Evolutionary conservation across 1,140 invertebrate species (phyloP).

Genomic region (Plectrocnemia conspersa): DNA sequence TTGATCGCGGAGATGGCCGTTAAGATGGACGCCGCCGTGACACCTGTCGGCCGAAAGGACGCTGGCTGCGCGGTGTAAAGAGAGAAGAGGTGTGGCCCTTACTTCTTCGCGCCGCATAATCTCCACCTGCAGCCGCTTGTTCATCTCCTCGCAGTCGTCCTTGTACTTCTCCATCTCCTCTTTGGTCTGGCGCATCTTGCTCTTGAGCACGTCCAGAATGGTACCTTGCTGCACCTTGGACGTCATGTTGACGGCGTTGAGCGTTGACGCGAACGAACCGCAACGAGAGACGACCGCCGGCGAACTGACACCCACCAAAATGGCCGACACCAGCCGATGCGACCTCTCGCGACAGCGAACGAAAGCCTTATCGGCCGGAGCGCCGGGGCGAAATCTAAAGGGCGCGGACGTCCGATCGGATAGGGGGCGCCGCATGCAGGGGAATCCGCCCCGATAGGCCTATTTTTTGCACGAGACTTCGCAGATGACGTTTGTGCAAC

Average conservation of each 20-base stretch:
- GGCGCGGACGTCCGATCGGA: too few species aligned
- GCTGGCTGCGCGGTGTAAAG: background rate
- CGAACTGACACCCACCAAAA: constrained; percentile 51
- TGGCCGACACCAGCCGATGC: constrained; percentile 48
- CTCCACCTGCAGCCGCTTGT: constrained; percentile 85
- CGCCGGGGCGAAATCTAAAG: too few species aligned
- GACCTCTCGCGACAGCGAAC: too few species aligned
- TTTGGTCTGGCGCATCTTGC: constrained; percentile 98
- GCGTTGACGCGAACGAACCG: background rate
- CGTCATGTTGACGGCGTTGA: constrained; percentile 65
- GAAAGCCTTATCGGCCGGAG: too few species aligned
- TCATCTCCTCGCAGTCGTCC: constrained; percentile 90
- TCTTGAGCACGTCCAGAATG: constrained; percentile 93
- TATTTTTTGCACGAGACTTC: too few species aligned
- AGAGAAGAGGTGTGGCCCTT: constrained; percentile 50
- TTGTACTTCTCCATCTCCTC: constrained; percentile 97
- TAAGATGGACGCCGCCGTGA: too few species aligned
- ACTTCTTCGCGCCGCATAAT: constrained; percentile 91
- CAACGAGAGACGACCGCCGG: constrained; percentile 41
- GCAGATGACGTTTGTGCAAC: too few species aligned
- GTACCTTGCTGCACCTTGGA: constrained; percentile 80
- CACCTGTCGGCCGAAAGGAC: background rate
- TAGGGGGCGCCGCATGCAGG: too few species aligned
- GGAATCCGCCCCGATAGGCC: too few species aligned
- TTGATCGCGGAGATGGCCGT: constrained; percentile 8